Percentiles rank a stretch among this genome's conserved stretches.
phyloP scores from a whole-genome alignment of 2,113 vertebrate species.

The Eira barbara region DNA sequence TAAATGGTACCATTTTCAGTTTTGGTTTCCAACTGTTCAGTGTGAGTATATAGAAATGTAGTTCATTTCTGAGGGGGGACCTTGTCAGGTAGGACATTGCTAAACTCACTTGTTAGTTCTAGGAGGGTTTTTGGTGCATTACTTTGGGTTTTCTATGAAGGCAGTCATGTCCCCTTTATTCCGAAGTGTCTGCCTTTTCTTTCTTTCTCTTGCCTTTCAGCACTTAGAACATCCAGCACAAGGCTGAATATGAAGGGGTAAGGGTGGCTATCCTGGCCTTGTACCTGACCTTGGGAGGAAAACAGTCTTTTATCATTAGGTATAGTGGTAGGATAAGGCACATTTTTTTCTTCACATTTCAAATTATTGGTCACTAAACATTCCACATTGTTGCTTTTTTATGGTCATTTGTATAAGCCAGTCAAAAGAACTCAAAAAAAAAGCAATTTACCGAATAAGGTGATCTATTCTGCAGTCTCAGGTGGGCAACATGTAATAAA shows the following conservation, averaged over 20 bases:
- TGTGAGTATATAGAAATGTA: background rate
- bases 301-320: background rate
- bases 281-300: background rate
- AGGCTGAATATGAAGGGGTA: background rate
- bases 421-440: conserved; percentile 24
- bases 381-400: background rate
- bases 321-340: background rate
- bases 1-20: background rate
- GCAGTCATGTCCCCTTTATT: background rate
- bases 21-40: background rate
- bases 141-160: background rate
- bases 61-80: background rate
- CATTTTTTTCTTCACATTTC: background rate
- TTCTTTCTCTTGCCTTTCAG: background rate
- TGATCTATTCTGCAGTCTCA: background rate
- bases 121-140: background rate
- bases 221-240: background rate
- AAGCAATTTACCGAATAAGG: background rate
- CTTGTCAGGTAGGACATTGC: background rate
- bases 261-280: background rate
- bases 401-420: background rate
- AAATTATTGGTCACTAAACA: background rate
- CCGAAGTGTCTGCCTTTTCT: background rate
- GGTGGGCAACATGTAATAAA: background rate
- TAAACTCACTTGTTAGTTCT: background rate